Percentiles rank a stretch among this genome's conserved stretches.
Conservation (phyloP, 2,113 vertebrate genomes). For the Illadopsis cleaveri region DNA sequence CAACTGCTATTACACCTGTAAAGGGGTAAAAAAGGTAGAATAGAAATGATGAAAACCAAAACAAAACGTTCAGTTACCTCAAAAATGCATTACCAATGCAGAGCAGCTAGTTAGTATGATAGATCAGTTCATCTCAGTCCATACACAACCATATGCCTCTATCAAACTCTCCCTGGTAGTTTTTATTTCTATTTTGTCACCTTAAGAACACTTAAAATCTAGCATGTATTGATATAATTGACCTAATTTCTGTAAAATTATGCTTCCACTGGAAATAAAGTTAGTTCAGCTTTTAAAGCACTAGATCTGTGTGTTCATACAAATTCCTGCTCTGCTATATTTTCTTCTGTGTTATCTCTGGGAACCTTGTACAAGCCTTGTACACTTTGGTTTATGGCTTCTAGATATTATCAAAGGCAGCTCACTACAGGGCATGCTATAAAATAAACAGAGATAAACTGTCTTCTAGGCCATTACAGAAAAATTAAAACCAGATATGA, state of each 20-base stretch:
- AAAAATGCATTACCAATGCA: background rate
- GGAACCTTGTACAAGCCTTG: background rate
- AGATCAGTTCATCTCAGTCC: background rate
- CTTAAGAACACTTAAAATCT: background rate
- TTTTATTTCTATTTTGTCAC: background rate
- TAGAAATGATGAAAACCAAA: background rate
- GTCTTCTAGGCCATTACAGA: background rate
- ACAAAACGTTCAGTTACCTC: background rate
- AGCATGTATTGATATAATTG: background rate
- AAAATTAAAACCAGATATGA: background rate
- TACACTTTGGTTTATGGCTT: background rate
- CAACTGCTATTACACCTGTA: conserved; percentile 89
- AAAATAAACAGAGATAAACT: conserved; percentile 4
- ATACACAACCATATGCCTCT: background rate
- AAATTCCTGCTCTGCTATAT: background rate
- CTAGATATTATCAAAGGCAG: conserved; percentile 11
- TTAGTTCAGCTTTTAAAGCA: background rate
- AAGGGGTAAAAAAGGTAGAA: background rate
- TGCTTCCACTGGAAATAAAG: background rate
- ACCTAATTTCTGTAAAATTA: background rate
- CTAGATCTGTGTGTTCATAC: background rate
- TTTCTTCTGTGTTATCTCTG: conserved; percentile 1
- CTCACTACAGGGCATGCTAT: background rate
- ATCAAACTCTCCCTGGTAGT: background rate
- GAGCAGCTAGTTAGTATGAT: background rate